Base-by-base conservation (phyloP, 2,113 vertebrate genomes). In the Loxodonta africana region DNA sequence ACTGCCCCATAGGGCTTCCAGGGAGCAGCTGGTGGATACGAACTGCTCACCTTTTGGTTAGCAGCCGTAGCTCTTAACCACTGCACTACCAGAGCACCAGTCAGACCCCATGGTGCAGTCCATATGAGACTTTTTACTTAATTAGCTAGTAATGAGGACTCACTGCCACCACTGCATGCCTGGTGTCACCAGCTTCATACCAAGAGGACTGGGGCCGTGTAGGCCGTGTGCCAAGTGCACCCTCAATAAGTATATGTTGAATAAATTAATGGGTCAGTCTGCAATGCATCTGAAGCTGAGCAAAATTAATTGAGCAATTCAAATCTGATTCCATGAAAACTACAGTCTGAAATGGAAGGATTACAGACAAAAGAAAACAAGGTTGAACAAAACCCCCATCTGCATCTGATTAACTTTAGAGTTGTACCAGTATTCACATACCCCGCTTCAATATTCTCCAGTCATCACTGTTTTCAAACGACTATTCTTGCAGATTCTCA, bases 291-390 rank as follows among this genome's bases (percentile, higher is more conserved):
- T 51, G 37, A 94, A 77, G 26, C 82, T 44, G 30, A 96, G 53
- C 15, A 20, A 95, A 96, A 69, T 78, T 95, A 62, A 81, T 69
- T 83, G 41, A 95, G n/a, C 48, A 33, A 86, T 89, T 83, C 11
- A 88, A 92, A 65, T 85, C 91, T 46, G 89, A 78, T 88, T 53
- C 26, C n/a, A 84, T 57, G 92, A 80, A 80, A 84, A 92, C 71
- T 84, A 30, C 8, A 80, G 46, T 81, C 51, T 62, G 17, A 91
- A 94, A 85, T 21, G n/a, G n/a, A 87, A 88, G 48, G 12, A 37
- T 20, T 67, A 0, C 33, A 30, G 30, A 78, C 44, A 71, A 69
- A 77, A 94, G 65, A 73, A 67, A 91, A 46, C 4, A 57, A 74
- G 20, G 23, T 14, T 14, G 33, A 48, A 62, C 14, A 76, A 69